A percentile compares a stretch with the other conserved stretches of the same genome.
Evolutionary conservation across 2,797 vertebrate species (phyloP).

Genomic region (Pyrrhura leucotis): DNA sequence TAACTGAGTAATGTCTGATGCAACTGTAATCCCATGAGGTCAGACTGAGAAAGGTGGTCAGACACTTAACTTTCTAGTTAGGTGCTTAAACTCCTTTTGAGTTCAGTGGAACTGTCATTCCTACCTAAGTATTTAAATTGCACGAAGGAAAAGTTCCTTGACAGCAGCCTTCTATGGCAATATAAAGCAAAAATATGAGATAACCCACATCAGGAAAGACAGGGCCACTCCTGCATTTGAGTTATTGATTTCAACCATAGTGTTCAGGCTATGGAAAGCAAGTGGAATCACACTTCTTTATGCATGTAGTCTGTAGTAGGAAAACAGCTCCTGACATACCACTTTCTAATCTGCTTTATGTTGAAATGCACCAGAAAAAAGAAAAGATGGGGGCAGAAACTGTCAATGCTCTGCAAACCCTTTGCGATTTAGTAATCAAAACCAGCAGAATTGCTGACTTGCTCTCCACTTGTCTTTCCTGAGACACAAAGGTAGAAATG

Average conservation of each 20-base stretch:
- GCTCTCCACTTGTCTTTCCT: neutral
- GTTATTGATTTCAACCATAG: neutral
- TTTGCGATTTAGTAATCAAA: neutral
- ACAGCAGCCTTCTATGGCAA: neutral
- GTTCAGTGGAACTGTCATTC: neutral
- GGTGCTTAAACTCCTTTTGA: neutral
- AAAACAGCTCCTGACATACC: neutral
- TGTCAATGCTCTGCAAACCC: neutral
- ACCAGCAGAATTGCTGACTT: neutral
- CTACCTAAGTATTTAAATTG: neutral
- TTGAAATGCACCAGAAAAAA: neutral
- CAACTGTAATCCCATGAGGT: neutral
- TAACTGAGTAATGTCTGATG: neutral
- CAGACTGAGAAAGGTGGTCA: neutral
- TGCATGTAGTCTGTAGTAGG: neutral
- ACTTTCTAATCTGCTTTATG: neutral
- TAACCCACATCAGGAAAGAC: neutral
- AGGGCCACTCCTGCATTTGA: neutral
- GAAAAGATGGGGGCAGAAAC: neutral
- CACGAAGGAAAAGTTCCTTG: neutral
- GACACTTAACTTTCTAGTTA: neutral
- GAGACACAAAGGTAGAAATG: neutral
- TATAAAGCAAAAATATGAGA: neutral
- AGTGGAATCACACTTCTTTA: neutral
- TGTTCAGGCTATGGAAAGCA: neutral